These are phyloP conservation scores for Esperia sulphurella DNA, from an alignment of 2,888 invertebrate genomes.

Conservation along the genomic window DNA sequence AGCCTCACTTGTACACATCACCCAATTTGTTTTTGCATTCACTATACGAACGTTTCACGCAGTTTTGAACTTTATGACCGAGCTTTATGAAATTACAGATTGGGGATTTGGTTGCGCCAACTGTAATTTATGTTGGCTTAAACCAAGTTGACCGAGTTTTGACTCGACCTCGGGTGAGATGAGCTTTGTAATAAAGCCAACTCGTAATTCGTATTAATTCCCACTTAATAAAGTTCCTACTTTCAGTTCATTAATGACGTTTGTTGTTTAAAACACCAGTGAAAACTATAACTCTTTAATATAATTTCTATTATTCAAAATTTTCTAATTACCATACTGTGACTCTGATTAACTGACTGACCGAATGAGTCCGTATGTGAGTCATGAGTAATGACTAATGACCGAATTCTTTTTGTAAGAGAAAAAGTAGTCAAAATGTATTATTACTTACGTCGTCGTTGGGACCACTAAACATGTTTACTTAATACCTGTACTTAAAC, in stretches of 20 bases:
- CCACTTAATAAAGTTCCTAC: constrained; percentile 39
- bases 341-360: too few species aligned
- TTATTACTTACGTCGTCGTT: too few species aligned
- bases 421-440: too few species aligned
- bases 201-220: constrained; percentile 42
- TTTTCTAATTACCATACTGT: too few species aligned
- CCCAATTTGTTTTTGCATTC: constrained; percentile 21
- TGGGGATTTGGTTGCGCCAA: background rate
- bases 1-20: constrained; percentile 45
- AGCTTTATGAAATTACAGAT: constrained; percentile 6
- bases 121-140: constrained; percentile 20
- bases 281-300: too few species aligned
- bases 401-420: too few species aligned
- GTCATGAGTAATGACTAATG: too few species aligned
- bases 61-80: constrained; percentile 15
- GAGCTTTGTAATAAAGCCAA: constrained; percentile 43
- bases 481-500: too few species aligned
- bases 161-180: constrained; percentile 45
- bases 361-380: too few species aligned
- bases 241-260: constrained; percentile 21
- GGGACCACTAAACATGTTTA: too few species aligned
- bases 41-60: constrained; percentile 10
- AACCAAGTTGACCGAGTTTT: constrained; percentile 46
- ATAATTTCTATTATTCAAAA: too few species aligned
- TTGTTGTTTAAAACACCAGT: background rate